These are phyloP conservation scores for Neotragus pygmaeus DNA, from an alignment of 2,113 vertebrate genomes.

Conservation along the genomic window DNA sequence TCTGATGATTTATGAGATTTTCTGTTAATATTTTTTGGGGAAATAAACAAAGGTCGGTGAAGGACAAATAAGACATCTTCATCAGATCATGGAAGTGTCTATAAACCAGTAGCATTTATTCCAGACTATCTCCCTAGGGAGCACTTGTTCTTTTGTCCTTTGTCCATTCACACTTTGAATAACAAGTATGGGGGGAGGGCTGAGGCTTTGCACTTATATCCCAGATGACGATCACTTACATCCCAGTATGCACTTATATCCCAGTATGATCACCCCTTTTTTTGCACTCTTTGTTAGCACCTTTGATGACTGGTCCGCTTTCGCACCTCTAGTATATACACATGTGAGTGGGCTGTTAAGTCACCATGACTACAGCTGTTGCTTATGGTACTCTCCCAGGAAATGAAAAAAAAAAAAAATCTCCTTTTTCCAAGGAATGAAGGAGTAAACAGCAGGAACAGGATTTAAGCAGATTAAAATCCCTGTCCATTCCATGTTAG, in stretches of 20 bases:
- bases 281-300: neutral
- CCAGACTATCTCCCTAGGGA: neutral
- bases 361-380: neutral
- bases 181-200: neutral
- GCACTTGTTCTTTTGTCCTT: neutral
- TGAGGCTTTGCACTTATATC: neutral
- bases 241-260: no score
- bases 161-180: neutral
- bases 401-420: neutral
- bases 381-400: neutral
- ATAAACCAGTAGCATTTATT: neutral
- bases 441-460: neutral
- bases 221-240: neutral
- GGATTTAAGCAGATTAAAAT: neutral
- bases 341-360: neutral
- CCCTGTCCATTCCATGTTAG: neutral
- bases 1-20: neutral
- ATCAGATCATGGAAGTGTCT: neutral
- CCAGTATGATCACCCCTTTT: neutral
- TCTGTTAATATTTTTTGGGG: neutral
- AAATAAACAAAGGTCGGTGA: neutral
- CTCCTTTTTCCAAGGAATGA: neutral
- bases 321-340: neutral
- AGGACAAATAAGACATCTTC: neutral
- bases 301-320: neutral